Percentiles rank a stretch among this genome's conserved stretches.
Evolutionary conservation across 2,113 vertebrate species (phyloP).

Genomic region (Protomyctophum bolini): DNA sequence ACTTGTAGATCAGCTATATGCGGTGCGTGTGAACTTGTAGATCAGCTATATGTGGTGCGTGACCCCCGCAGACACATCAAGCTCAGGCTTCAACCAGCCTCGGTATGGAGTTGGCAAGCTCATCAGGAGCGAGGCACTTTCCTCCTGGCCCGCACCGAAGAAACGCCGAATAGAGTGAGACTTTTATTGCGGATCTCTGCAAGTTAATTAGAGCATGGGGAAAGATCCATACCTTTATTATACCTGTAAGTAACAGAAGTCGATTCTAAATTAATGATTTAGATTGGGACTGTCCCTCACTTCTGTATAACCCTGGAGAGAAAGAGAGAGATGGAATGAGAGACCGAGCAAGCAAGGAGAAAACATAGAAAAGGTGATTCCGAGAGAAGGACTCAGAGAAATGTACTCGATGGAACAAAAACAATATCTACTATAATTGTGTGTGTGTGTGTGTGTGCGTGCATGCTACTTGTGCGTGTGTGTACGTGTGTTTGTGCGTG

Average conservation of each 20-base stretch:
- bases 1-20: too few relatives aligned
- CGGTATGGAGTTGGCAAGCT: too few relatives aligned
- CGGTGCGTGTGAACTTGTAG: too few relatives aligned
- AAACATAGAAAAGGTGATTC: neutral
- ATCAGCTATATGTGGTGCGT: too few relatives aligned
- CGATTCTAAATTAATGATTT: neutral
- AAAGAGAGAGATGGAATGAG: neutral
- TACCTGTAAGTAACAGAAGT: constrained; percentile 3
- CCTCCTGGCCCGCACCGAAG: neutral
- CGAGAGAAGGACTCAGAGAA: neutral
- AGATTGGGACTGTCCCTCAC: constrained; percentile 9
- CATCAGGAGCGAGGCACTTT: neutral
- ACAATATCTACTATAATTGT: too few relatives aligned
- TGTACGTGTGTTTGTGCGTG: too few relatives aligned
- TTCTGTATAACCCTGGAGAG: neutral
- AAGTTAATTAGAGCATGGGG: neutral
- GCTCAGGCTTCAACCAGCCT: too few relatives aligned
- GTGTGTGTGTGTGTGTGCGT: too few relatives aligned
- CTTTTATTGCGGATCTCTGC: neutral
- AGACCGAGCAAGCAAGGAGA: constrained; percentile 1
- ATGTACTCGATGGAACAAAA: neutral
- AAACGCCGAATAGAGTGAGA: neutral
- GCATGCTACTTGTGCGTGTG: too few relatives aligned
- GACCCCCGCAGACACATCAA: too few relatives aligned
- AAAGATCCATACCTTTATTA: constrained; percentile 1